A percentile compares a stretch with the other conserved stretches of the same genome.
Evolutionary conservation across 2,797 vertebrate species (phyloP).

Genomic region (Enteromius afrohamiltoni): DNA sequence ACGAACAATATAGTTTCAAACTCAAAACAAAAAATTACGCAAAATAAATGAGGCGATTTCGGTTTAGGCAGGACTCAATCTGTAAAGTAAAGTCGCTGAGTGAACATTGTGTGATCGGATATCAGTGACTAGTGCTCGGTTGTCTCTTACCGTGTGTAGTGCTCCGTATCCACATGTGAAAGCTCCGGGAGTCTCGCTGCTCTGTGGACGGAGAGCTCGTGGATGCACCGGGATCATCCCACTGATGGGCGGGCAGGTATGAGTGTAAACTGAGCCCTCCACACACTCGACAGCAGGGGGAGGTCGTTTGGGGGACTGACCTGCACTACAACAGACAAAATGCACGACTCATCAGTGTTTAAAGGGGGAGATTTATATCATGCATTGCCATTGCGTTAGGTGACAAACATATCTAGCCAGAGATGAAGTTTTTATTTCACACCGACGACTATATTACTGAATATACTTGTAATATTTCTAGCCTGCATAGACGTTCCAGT

Average conservation of each 20-base stretch:
- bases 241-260: conserved; percentile 67
- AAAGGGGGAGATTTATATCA: not conserved
- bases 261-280: conserved; percentile 58
- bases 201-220: conserved; percentile 55
- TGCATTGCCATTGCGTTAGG: not conserved
- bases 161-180: conserved; percentile 13
- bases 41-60: not conserved
- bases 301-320: conserved; percentile 23
- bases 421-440: not conserved
- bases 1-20: not conserved
- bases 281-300: not conserved
- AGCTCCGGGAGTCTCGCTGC: not conserved
- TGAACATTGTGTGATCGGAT: not conserved
- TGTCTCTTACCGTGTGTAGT: conserved; percentile 8
- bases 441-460: not conserved
- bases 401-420: not conserved
- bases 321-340: not conserved
- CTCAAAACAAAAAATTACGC: not conserved
- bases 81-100: not conserved
- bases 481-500: not conserved
- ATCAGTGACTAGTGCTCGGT: not conserved
- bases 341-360: not conserved
- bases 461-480: no score
- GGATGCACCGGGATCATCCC: conserved; percentile 62
- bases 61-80: not conserved